Conservation (phyloP, 2,113 vertebrate species). For the Nothocercus julius region DNA sequence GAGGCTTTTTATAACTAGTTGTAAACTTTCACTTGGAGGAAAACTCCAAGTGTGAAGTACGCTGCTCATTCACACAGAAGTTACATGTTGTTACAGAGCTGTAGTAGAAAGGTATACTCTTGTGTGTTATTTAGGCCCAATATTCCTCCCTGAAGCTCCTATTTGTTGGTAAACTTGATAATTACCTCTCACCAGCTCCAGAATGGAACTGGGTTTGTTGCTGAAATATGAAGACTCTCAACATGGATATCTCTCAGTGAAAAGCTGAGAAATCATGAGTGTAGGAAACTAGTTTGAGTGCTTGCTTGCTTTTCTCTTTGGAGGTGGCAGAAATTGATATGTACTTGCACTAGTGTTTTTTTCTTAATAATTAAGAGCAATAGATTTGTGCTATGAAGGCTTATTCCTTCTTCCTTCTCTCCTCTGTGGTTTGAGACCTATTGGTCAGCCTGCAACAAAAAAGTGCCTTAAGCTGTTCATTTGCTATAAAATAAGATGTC, state of each 20-base stretch:
- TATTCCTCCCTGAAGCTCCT: neutral
- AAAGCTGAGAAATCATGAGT: neutral
- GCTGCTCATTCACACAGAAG: constrained; percentile 3
- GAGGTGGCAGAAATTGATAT: neutral
- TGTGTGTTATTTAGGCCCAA: neutral
- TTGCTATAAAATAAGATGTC: neutral
- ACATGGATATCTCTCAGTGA: neutral
- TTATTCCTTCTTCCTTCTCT: neutral
- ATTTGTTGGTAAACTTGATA: neutral
- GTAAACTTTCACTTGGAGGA: neutral
- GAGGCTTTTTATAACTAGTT: neutral
- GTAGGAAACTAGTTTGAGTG: neutral
- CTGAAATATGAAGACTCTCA: neutral
- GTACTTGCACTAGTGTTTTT: neutral
- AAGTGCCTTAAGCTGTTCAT: rapidly evolving
- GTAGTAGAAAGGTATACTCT: neutral
- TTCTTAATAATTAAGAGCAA: neutral
- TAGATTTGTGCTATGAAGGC: neutral
- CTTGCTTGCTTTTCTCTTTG: neutral
- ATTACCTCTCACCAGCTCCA: neutral
- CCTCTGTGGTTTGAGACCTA: neutral
- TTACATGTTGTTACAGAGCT: neutral
- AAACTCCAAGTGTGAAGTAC: neutral
- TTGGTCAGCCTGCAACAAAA: neutral
- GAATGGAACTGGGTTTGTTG: neutral